Base-by-base conservation (phyloP, 2,888 invertebrate genomes). In the Congeria kusceri region DNA sequence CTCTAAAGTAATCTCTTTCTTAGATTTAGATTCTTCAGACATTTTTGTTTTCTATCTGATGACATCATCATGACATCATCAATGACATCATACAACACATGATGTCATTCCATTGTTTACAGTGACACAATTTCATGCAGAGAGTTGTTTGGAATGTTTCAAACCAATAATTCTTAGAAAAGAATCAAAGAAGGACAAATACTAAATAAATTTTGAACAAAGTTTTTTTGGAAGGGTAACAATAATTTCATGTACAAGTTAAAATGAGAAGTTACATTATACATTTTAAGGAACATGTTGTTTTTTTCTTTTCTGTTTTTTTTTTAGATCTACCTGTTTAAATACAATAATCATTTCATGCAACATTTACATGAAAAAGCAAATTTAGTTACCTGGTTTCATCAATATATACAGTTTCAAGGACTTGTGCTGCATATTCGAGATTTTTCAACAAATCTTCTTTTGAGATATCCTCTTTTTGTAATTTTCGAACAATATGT, bases 361-460 rank as follows among this genome's bases (percentile, higher is more conserved):
- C 53, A 53, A 53, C n/a, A 53, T 53, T 23, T 25, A 53, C 53
- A 53, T 15, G 18, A 4, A 20, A 53, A 20, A 53, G 7, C 18
- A 7, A 25, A 23, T 13, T 53, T 5, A 3, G 20, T 57, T 96
- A 97, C 98, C 97, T 97, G 93, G 97, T 96, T 94, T 98, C 98
- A 93, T 98, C 98, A 93, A 97, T 96, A 95, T 97, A 98, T 86
- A 97, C 97, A 18, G 97, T 96, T 95, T 98, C 98, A 85, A 98
- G 95, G 59, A 98, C 98, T 92, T 96, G 96, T 23, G 97, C 97
- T 69, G 98, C 98, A 94, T 98, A 98, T 91, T 97, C 97, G 87
- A 98, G 95, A 94, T 98, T 98, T 94, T 96, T 96, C 95, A 97
- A 97, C 91, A 98, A 95, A 86, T 97, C 96, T 93, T 97, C 97